These are phyloP conservation scores for Microcebus lehilahytsara DNA, from an alignment of 2,113 vertebrate genomes.

Conservation along the genomic window DNA sequence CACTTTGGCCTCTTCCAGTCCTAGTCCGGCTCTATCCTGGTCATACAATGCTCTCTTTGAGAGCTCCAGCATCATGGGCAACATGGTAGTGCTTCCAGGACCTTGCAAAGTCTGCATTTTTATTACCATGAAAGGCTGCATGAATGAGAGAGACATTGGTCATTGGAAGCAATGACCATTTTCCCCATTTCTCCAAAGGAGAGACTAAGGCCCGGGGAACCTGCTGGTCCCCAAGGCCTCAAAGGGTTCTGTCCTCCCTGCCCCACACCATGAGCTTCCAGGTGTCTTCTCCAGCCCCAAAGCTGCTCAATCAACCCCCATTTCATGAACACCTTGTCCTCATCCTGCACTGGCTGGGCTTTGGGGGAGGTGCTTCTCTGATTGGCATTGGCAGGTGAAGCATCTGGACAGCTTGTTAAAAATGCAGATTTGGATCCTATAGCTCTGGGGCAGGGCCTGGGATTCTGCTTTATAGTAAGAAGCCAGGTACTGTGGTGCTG, in stretches of 20 bases:
- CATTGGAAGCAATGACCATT: not conserved
- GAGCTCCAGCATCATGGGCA: fast-evolving
- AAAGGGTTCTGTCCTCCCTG: not conserved
- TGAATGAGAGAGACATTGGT: not conserved
- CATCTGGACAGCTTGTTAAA: not conserved
- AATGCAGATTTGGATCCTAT: not conserved
- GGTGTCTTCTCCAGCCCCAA: not conserved
- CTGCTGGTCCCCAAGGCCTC: not conserved
- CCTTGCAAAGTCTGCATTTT: not conserved
- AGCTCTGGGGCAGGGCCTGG: not conserved
- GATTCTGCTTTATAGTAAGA: not conserved
- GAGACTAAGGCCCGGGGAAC: not conserved
- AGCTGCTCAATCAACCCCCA: not conserved
- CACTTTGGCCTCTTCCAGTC: not conserved
- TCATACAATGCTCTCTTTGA: not conserved
- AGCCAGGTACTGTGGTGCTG: not conserved
- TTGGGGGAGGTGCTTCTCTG: not conserved
- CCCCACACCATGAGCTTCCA: not conserved
- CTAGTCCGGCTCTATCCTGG: not conserved
- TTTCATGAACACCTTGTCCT: not conserved
- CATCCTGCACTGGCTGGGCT: not conserved
- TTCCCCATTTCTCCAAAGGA: not conserved
- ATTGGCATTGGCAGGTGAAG: not conserved
- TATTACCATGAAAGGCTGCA: not conserved
- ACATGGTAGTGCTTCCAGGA: not conserved